Percentiles rank a stretch among this genome's conserved stretches.
Conservation (phyloP, 2,113 vertebrate genomes). For the Dicaeum eximium region DNA sequence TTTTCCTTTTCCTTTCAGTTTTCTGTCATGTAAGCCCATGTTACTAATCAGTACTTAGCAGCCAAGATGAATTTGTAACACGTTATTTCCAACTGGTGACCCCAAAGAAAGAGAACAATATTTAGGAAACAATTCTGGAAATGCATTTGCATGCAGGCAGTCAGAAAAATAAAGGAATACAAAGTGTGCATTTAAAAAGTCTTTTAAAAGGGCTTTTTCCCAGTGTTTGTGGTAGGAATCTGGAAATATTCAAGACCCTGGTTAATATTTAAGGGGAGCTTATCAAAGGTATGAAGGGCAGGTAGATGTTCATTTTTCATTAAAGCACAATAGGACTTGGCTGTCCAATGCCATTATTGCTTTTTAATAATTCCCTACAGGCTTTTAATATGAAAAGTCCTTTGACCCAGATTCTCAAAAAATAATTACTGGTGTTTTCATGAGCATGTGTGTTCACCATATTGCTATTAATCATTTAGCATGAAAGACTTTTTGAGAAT, state of each 20-base stretch:
- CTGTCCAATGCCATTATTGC: background rate
- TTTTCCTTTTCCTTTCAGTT: background rate
- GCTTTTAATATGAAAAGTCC: background rate
- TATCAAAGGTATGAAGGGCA: background rate
- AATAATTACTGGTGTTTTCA: background rate
- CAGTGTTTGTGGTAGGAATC: background rate
- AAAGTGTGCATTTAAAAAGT: background rate
- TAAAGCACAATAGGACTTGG: background rate
- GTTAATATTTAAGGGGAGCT: background rate
- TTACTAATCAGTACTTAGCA: background rate
- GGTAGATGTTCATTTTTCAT: background rate
- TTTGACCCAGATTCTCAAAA: background rate
- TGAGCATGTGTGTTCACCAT: background rate
- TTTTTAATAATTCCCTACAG: background rate
- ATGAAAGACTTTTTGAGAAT: background rate
- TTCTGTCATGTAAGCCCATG: background rate
- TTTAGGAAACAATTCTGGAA: background rate
- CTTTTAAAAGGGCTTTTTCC: background rate
- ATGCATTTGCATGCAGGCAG: background rate
- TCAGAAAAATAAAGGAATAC: background rate
- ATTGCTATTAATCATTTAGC: conserved; percentile 12
- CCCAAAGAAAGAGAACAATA: background rate
- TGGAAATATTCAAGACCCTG: background rate
- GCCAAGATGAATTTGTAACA: background rate
- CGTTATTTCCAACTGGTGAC: background rate